Percentiles rank a stretch among this genome's conserved stretches.
Conservation (phyloP, 2,113 vertebrate species). For the Phylloscopus trochiloides region DNA sequence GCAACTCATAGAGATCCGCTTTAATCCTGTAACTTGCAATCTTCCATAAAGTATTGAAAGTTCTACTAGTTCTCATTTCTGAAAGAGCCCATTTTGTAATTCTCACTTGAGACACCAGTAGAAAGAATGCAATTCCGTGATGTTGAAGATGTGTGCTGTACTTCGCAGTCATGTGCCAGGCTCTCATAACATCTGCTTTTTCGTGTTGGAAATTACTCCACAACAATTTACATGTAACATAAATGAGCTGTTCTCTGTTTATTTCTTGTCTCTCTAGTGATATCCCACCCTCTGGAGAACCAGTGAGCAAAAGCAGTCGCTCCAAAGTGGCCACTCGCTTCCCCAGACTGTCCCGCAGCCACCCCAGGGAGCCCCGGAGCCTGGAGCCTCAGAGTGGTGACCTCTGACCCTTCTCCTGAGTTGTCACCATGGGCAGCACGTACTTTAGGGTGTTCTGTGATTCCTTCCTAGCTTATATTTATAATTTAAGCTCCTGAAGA, state of each 20-base stretch:
- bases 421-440: background rate
- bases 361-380: conserved; percentile 81
- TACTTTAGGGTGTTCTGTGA: background rate
- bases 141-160: conserved; percentile 12
- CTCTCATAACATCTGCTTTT: conserved; percentile 50
- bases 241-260: background rate
- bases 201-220: background rate
- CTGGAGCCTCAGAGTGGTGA: conserved; percentile 96
- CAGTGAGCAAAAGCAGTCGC: conserved; percentile 76
- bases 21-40: conserved; percentile 11
- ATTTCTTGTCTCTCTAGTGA: conserved; percentile 78
- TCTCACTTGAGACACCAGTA: background rate
- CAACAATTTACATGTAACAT: background rate
- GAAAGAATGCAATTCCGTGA: background rate
- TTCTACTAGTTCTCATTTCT: conserved; percentile 16
- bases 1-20: background rate
- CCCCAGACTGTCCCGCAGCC: conserved; percentile 83
- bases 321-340: conserved; percentile 84
- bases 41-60: conserved; percentile 16
- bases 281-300: conserved; percentile 78
- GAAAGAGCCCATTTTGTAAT: conserved; percentile 7
- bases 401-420: conserved; percentile 74
- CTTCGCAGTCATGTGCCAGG: conserved; percentile 14
- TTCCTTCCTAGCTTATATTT: background rate
- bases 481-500: conserved; percentile 2